A percentile compares a stretch with the other conserved stretches of the same genome.
These are phyloP conservation scores for Andrena bicolor DNA, from an alignment of 2,888 invertebrate species.

Conservation along the genomic window DNA sequence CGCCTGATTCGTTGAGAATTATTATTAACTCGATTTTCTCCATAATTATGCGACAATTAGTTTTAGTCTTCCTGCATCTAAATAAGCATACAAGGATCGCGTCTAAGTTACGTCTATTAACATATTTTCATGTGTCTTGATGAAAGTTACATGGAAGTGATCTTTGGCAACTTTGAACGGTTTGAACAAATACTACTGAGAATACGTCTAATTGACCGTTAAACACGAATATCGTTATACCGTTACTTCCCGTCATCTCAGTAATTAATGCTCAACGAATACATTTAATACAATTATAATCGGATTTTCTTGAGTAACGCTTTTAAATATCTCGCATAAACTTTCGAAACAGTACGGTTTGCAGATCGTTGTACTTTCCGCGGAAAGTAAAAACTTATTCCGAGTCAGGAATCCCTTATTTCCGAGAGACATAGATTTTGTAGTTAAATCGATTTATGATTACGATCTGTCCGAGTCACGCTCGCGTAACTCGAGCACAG, in stretches of 20 bases:
- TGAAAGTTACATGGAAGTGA: conserved; percentile 36
- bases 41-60: conserved; percentile 29
- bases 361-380: neutral
- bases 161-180: conserved; percentile 57
- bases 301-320: conserved; percentile 7
- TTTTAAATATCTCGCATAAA: conserved; percentile 7
- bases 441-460: conserved; percentile 16
- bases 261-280: conserved; percentile 12
- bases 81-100: neutral
- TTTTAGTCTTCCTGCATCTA: conserved; percentile 22
- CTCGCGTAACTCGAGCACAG: conserved; percentile 23
- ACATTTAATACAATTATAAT: conserved; percentile 1
- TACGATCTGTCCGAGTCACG: neutral
- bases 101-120: conserved; percentile 5
- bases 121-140: conserved; percentile 19
- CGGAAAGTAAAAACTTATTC: conserved; percentile 14
- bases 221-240: conserved; percentile 32
- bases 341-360: neutral
- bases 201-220: conserved; percentile 49
- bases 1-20: conserved; percentile 7
- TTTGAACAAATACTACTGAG: conserved; percentile 46
- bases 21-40: conserved; percentile 2
- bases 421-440: neutral
- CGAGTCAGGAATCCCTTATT: conserved; percentile 21
- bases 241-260: conserved; percentile 18